A percentile compares a stretch with the other conserved stretches of the same genome.
Evolutionary conservation across 2,888 invertebrate species (phyloP).

Genomic region (Xestoiulus laeticollis): DNA sequence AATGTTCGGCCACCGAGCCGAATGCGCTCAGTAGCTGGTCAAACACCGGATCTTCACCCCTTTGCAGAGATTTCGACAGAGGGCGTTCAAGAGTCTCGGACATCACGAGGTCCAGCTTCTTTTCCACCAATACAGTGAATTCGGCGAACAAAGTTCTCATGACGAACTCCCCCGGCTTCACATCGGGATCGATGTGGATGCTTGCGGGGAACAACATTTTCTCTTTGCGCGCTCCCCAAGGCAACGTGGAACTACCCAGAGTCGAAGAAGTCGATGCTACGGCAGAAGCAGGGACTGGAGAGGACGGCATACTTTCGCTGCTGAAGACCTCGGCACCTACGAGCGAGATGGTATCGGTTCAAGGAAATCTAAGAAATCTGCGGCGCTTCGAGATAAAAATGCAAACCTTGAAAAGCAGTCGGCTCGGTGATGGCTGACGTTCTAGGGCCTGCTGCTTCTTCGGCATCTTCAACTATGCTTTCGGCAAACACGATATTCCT

Average conservation of each 20-base stretch:
- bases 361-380: background rate
- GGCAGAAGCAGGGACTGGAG: conserved; percentile 42
- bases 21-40: conserved; percentile 93
- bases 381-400: background rate
- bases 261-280: conserved; percentile 40
- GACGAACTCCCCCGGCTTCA: conserved; percentile 91
- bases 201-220: conserved; percentile 68
- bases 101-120: conserved; percentile 95
- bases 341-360: background rate
- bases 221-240: conserved; percentile 86
- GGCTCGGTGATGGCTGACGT: background rate
- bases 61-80: conserved; percentile 92
- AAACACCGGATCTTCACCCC: conserved; percentile 94
- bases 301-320: conserved; percentile 11
- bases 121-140: conserved; percentile 92
- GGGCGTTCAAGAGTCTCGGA: conserved; percentile 90
- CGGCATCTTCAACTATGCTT: background rate
- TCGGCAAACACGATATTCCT: background rate
- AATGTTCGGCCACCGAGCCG: conserved; percentile 95
- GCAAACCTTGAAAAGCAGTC: conserved; percentile 13
- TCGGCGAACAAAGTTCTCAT: conserved; percentile 95
- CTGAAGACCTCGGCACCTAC: conserved; percentile 8
- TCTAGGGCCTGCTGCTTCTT: background rate
- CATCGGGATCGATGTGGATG: conserved; percentile 60
- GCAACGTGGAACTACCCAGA: conserved; percentile 66